Evolutionary conservation across 2,113 vertebrate species (phyloP), one percentile per base, ranked within the genome.

Genomic region (Thunnus thynnus): DNA sequence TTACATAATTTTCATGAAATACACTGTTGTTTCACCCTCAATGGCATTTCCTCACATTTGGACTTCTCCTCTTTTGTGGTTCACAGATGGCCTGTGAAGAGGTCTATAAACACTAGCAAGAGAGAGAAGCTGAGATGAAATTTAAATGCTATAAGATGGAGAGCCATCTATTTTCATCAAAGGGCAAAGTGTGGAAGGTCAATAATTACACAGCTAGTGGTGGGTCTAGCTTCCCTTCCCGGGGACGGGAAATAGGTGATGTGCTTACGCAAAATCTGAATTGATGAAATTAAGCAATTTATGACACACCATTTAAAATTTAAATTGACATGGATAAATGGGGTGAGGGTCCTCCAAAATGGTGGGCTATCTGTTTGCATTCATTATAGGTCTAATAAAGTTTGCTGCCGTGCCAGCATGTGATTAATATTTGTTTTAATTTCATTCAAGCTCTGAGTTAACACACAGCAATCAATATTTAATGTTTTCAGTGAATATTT

Each of bases 391-490:
- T 61, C 82, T 89, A 77, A 91, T 92, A 90, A 85, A 88, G 87
- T 91, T 90, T 87, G 80, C 88, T 83, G 85, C 90, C 17, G 80
- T 83, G 51, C 74, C 58, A 57, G 68, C 75, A 68, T 86, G 70
- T 89, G 89, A 94, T 93, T 94, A 91, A 93, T 95, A 94, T 95
- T 94, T 94, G 91, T 94, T 94, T 94, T 93, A 86, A 94, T 95
- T 94, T 87, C 32, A 84, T 88, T 92, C 76, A 74, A 80, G 87
- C 73, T 86, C 83, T 71, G 78, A 88, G 91, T 93, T 93, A 93
- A 91, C 88, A 90, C 62, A 72, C 75, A 71, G 75, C 73, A 70
- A 92, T 95, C 88, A 93, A 94, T 94, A 93, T 93, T 94, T 94
- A 71, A 94, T 94, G 86, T 91, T 92, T 89, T 92, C 68, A 72